Base-by-base conservation (phyloP, 2,888 invertebrate genomes). In the Pterobdella sp. region DNA sequence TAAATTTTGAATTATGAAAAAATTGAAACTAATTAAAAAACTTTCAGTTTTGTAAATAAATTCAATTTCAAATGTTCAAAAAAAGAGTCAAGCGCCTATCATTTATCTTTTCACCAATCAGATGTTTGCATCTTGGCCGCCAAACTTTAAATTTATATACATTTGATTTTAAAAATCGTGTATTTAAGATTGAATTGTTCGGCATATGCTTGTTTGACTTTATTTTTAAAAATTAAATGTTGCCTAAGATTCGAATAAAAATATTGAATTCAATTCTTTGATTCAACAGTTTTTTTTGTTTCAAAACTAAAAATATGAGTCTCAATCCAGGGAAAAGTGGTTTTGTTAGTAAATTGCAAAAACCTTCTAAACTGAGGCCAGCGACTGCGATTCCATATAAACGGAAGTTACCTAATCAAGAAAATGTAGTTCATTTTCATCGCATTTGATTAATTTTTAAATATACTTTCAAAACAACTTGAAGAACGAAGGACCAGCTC, bases 1-100 rank as follows among this genome's bases (percentile, higher is more conserved):
- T 42, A 42, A 42, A 42, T 42, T 42, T 42, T 42, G 49, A 42
- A 42, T 42, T 42, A 64, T 64, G 42, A 42, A 68, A 42, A 68
- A 29, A 42, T 42, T 37, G 68, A 68, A 68, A 36, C 26, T 68
- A 42, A 68, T 35, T 68, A 37, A 26, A 26, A 60, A 63, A 60
- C 31, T 22, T 36, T 64, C 18, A 1, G 7, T 42, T 42, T 42
- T 42, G 7, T 42, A 42, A 42, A 22, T 42, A 42, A 42, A 42
- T 14, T 22, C 7, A 42, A 14, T 42, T 14, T 14, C 7, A 14
- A 42, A 14, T 42, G 49, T 14, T 42, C 10, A 42, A 22, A 42
- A 42, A 42, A 14, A 42, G 49, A 22, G 22, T 42, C 49, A 42
- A 7, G 49, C 49, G 7, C 49, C 7, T 42, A 42, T 42, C 22